Base-by-base conservation (phyloP, 1,140 invertebrate genomes). In the Cheumatopsyche charites region DNA sequence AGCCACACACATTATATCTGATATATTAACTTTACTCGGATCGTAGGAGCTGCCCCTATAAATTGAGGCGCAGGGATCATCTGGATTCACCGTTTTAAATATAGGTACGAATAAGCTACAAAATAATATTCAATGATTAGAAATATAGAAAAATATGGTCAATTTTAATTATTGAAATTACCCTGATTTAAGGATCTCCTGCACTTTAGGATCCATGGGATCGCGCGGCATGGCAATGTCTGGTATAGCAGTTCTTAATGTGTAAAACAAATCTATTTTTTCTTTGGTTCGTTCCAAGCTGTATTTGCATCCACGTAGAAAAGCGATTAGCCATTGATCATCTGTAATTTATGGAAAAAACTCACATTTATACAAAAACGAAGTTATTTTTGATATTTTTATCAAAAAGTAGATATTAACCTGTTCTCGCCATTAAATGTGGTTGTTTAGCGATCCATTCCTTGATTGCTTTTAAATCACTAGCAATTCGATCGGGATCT, bases 391-490 rank as follows among this genome's bases (percentile, higher is more conserved):
- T n/a, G n/a, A n/a, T n/a, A n/a, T n/a, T n/a, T n/a, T n/a, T n/a
- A n/a, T n/a, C n/a, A n/a, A n/a, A n/a, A 67, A 47, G n/a, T 49
- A 42, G 26, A 25, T n/a, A n/a, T n/a, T 70, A 6, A 70, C 66
- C 66, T 9, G 26, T 55, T 68, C 66, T 55, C 0, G 47, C 67
- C 41, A 25, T 49, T 12, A 92, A 82, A 82, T 92, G 90, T 0
- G 91, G 90, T 79, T 92, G 90, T 73, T 89, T 89, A 6, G 81
- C 77, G 0, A 92, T 79, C 91, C 91, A 93, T 65, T 90, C 87
- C 69, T 88, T 90, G 15, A 92, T 87, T 17, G 85, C 80, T 72
- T 84, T 78, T 58, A 92, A 80, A 78, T 92, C 90, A 13, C 76
- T 58, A 13, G 29, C n/a, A 26, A 80, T 63, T 67, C 79, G 78